Base-by-base conservation (phyloP, 2,888 invertebrate genomes). In the Campopleginae sp. region DNA sequence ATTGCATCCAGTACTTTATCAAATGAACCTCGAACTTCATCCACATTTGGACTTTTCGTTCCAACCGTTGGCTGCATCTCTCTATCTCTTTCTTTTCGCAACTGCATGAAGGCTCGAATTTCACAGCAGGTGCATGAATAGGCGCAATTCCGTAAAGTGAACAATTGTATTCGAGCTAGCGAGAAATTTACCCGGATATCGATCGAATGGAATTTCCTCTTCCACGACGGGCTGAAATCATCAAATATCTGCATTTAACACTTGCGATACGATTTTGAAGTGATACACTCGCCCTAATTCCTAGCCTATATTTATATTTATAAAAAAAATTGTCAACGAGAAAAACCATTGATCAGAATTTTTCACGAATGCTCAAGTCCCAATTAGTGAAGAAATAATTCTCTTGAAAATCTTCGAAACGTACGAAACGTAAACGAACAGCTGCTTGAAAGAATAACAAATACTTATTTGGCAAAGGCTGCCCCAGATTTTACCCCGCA, bases 121-220 rank as follows among this genome's bases (percentile, higher is more conserved):
- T 63, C 31, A 66, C 76, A 46, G 38, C 42, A 58, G 42, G 8
- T 63, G 27, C 48, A 61, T 19, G 74, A 65, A 42, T 27, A 51
- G 46, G 31, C 33, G 77, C 46, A 78, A 46, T 83, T 79, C 75
- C 38, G 54, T 51, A 31, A 51, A 70, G 23, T 51, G 70, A 75
- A 79, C 70, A 76, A 83, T 80, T 70, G 70, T 72, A 72, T 80
- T 72, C 68, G 68, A n/a, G 65, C 71, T 54, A 42, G 58, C 71
- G 80, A 46, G 68, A 23, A 80, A 83, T 80, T 75, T 75, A 38
- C 48, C 63, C 19, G 44, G 70, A 44, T 71, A 72, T 46, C 71
- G 76, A 71, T 71, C 71, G 76, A 77, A 84, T 77, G 71, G 58
- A 80, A 84, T 84, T 80, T 80, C 23, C 65, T 80, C 76, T 6